Base-by-base conservation (phyloP, 2,797 vertebrate species). In the Falco biarmicus region DNA sequence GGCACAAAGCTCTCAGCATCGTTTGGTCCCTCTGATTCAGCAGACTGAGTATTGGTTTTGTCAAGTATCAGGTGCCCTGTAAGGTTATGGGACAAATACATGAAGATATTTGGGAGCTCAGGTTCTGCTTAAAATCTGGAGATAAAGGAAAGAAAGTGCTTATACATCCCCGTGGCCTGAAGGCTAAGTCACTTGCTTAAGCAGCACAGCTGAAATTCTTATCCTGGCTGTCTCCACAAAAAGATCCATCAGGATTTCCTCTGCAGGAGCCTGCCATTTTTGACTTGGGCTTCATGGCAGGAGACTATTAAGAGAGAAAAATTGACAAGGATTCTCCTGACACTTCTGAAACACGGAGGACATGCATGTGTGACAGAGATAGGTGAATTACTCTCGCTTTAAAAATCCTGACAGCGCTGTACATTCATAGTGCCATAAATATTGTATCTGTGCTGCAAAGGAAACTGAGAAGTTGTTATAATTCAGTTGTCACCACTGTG, bases 381-480 rank as follows among this genome's bases (percentile, higher is more conserved):
- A 93, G 93, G 94, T 95, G 89, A 96, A 78, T 85, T 95, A 91
- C 87, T 89, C 93, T 87, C 59, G 1, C 95, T 93, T 95, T 64
- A 73, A 93, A 96, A 83, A 80, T 87, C 92, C 94, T 96, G 96
- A 95, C 96, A 97, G 93, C 1, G 0, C 76, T 97, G 92, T 85
- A 86, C 94, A 94, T 94, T 95, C 95, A 93, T 71, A 91, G 92
- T 75, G 81, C 90, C 92, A 97, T 96, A 96, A 97, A 96, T 95
- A 96, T 93, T 96, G 90, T 76, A 96, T 93, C 84, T 85, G 53
- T 34, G 53, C 84, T 85, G 93, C 88, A 91, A 90, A 95, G 50
- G 61, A 95, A 95, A 75, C 81, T 10, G 82, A 93, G 88, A 85
- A 94, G 87, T 92, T 90, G 94, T 95, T 96, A 93, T 80, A 94